Evolutionary conservation across 1,140 invertebrate genomes (phyloP), one percentile per base, ranked within the genome.

Genomic region (Orchestia grillus): DNA sequence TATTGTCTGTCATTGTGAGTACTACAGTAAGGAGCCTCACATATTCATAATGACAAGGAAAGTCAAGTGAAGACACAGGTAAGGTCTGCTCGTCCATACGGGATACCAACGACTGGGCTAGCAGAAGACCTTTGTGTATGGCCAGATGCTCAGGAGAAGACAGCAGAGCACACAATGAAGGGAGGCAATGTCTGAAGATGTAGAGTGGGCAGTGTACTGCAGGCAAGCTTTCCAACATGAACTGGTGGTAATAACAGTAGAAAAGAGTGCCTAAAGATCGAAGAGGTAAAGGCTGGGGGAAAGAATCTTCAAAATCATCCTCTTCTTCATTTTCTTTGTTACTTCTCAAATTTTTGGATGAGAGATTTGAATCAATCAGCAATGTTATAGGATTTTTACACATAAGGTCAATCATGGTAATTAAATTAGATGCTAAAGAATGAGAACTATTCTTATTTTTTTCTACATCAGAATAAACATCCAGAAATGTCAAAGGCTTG

Each of bases 201-300:
- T 45, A 94, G 43, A 3, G 44, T 45, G 92, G 92, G 44, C 40
- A 45, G 92, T 94, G 92, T 40, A 94, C 92, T 4, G 36, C 0
- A 45, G 92, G 92, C 15, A 94, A 40, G 6, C 6, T 94, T 0
- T 44, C 11, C 1, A 44, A 44, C 92, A 94, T 94, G 40, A 47
- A 44, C 36, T 44, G 43, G 44, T 94, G 36, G 92, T 47, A 94
- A 94, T 94, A 94, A n/a, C 92, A 94, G 92, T 94, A 94, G 92
- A 94, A 94, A n/a, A 94, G 92, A 94, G 43, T 45, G 43, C 92
- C 92, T 47, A 94, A 40, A 45, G 43, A 15, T 11, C 44, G 8
- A 6, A 45, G 8, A n/a, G 92, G 92, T 45, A 94, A 4, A 19
- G 44, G 92, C 19, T 94, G 0, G 40, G 92, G 92, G 40, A 94